phyloP scores from a whole-genome alignment of 2,113 vertebrate genomes.

The Glaucomys volans region DNA sequence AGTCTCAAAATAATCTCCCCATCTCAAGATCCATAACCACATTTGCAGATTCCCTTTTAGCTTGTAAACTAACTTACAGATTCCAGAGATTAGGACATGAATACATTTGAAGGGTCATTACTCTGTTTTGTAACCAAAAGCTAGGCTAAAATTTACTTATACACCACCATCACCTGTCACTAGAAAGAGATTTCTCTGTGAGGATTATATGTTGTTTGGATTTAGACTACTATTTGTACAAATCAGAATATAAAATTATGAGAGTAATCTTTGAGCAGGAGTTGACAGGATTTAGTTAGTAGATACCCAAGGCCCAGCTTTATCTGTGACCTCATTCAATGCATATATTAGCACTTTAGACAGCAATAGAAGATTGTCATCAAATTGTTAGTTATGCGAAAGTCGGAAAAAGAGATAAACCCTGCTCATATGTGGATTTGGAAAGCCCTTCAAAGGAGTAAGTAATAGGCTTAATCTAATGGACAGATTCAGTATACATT shows the following conservation, averaged over 20 bases:
- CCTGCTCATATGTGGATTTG: not conserved
- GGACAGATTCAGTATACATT: not conserved
- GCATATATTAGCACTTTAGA: no score
- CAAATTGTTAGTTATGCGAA: not conserved
- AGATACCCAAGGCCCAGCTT: not conserved
- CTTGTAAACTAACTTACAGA: not conserved
- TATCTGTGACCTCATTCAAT: not conserved
- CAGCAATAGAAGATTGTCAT: not conserved
- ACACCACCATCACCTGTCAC: not conserved
- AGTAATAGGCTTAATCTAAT: not conserved
- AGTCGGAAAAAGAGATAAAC: not conserved
- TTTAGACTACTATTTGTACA: not conserved
- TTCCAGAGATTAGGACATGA: not conserved
- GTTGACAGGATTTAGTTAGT: not conserved
- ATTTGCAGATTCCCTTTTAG: not conserved
- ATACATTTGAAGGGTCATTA: not conserved
- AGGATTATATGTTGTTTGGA: not conserved
- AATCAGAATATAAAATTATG: not conserved
- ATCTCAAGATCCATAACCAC: not conserved
- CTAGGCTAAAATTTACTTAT: not conserved
- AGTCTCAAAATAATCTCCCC: not conserved
- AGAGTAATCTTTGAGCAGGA: not conserved
- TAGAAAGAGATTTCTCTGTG: not conserved
- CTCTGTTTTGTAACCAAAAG: not conserved
- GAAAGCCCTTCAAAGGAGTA: not conserved